These are phyloP conservation scores for Drosophila truncata DNA, from an alignment of 1,140 invertebrate genomes.

Conservation along the genomic window DNA sequence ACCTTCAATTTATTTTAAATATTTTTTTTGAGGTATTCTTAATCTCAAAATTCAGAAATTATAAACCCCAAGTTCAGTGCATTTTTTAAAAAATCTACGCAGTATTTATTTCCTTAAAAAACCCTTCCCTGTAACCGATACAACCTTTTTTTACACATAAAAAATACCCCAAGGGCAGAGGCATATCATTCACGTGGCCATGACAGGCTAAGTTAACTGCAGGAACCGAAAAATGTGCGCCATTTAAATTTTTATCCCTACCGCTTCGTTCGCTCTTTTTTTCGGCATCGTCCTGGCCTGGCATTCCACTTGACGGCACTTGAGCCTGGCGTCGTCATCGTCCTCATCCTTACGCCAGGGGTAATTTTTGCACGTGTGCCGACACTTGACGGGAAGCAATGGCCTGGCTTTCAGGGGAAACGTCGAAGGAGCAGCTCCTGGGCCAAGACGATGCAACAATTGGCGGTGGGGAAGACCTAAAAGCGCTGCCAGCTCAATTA, in stretches of 20 bases:
- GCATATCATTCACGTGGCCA: constrained; percentile 14
- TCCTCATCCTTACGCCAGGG: constrained; percentile 30
- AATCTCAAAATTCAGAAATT: neutral
- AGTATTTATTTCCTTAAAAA: neutral
- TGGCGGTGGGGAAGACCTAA: constrained; percentile 44
- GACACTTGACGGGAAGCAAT: constrained; percentile 41
- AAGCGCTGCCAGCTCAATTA: constrained; percentile 75
- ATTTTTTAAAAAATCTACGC: neutral
- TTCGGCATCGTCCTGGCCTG: constrained; percentile 53
- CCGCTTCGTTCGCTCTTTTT: constrained; percentile 1
- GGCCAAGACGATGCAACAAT: constrained; percentile 43
- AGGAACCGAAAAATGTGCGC: constrained; percentile 54
- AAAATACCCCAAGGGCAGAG: neutral
- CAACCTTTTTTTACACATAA: neutral
- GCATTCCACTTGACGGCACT: constrained; percentile 78
- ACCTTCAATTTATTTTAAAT: too few species aligned
- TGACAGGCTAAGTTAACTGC: constrained; percentile 54
- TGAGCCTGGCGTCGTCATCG: constrained; percentile 37
- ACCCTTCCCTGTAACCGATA: neutral
- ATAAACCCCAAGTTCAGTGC: neutral
- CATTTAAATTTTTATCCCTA: constrained; percentile 37
- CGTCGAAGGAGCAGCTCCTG: neutral
- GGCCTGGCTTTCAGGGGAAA: neutral
- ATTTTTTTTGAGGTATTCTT: neutral
- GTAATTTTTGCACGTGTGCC: constrained; percentile 73